These are phyloP conservation scores for Laspeyria flexula DNA, from an alignment of 2,888 invertebrate genomes.

Conservation along the genomic window DNA sequence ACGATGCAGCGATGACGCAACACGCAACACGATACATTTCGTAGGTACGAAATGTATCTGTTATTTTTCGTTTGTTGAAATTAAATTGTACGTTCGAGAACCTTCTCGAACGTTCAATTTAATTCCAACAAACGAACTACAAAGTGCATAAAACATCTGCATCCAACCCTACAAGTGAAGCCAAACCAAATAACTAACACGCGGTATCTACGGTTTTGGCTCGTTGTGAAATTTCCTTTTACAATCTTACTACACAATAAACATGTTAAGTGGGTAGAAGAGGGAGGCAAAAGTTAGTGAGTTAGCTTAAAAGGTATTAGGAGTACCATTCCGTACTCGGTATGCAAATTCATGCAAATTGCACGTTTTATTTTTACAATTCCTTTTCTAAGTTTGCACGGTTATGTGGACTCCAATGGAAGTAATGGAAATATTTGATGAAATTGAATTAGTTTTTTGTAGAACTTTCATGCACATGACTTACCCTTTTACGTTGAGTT, in stretches of 20 bases:
- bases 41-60: too few species aligned
- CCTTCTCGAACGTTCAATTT: too few species aligned
- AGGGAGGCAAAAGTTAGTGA: slow-evolving; percentile 20
- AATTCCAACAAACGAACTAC: background rate
- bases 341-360: slow-evolving; percentile 46
- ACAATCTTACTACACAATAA: slow-evolving; percentile 12
- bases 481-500: too few species aligned
- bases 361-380: slow-evolving; percentile 32
- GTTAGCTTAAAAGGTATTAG: slow-evolving; percentile 28
- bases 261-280: slow-evolving; percentile 13
- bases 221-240: slow-evolving; percentile 5
- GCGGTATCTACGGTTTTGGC: background rate
- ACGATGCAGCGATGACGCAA: too few species aligned
- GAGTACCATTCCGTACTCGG: slow-evolving; percentile 15
- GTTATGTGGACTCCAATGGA: background rate
- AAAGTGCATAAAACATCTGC: background rate
- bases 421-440: background rate
- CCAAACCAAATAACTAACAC: background rate
- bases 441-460: background rate
- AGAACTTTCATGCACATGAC: background rate
- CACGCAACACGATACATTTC: too few species aligned
- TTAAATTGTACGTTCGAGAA: too few species aligned
- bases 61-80: too few species aligned
- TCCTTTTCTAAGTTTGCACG: slow-evolving; percentile 16
- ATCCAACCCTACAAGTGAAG: background rate